Percentiles rank a stretch among this genome's conserved stretches.
Conservation (phyloP, 1,140 invertebrate species). For the Nebria ingens region DNA sequence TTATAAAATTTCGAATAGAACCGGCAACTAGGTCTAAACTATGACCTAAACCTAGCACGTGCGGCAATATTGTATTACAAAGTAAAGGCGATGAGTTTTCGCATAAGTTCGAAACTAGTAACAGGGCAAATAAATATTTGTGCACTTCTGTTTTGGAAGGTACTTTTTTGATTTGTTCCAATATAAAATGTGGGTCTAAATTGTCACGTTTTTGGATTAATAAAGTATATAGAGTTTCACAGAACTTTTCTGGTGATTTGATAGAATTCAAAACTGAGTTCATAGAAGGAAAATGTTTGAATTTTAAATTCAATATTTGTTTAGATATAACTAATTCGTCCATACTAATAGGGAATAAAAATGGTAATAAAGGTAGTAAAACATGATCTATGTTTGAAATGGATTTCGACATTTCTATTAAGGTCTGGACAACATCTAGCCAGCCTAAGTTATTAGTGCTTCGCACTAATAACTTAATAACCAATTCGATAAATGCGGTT, state of each 20-base stretch:
- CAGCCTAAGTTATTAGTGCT: neutral
- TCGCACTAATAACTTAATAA: neutral
- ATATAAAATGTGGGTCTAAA: too few relatives aligned
- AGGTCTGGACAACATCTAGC: neutral
- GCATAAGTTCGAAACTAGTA: neutral
- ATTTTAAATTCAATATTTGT: constrained; percentile 36
- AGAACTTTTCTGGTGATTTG: constrained; percentile 6
- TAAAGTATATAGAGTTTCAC: neutral
- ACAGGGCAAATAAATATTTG: neutral
- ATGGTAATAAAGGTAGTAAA: constrained; percentile 42
- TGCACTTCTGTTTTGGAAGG: neutral
- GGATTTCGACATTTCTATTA: constrained; percentile 15
- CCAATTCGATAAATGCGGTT: neutral
- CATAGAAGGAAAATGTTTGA: neutral
- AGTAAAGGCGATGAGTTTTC: neutral
- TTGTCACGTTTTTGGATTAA: too few relatives aligned
- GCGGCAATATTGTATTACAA: too few relatives aligned
- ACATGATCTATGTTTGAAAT: too few relatives aligned
- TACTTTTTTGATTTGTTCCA: neutral
- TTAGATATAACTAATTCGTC: constrained; percentile 37
- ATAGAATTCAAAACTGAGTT: too few relatives aligned
- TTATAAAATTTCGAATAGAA: too few relatives aligned
- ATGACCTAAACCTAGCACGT: too few relatives aligned
- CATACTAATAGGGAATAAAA: constrained; percentile 44
- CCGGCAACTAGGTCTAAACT: too few relatives aligned